Evolutionary conservation across 2,888 invertebrate species (phyloP), one percentile per base, ranked within the genome.

Genomic region (Hoplodrina ambigua): DNA sequence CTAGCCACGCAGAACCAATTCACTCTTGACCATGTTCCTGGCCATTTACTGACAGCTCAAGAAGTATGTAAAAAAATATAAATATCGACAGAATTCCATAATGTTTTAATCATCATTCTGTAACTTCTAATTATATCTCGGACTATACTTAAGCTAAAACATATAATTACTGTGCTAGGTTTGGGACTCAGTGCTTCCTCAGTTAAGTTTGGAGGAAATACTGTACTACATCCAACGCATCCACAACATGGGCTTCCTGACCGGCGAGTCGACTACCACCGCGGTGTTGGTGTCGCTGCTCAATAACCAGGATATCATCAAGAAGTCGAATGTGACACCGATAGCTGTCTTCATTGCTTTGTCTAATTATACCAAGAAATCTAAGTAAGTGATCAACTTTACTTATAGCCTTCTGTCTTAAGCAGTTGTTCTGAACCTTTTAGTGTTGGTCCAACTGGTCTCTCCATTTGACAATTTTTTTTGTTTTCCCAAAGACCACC

Each of bases 21-120:
- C 59, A 96, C 96, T 11, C 91, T 97, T 52, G 97, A 97, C 82
- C 97, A 97, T 89, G 96, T 98, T n/a, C 97, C 97, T 65, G 96
- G 97, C 8, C 96, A 96, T 85, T 91, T 97, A 73, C 92, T 97
- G 56, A 97, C 97, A 81, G 96, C 96, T 56, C 96, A 96, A 87
- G 96, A 96, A 87, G 97, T 97, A 91, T 90, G 95, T 87, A 46
- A 54, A 46, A 46, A 46, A 25, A 25, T 25, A 25, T 25, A 25
- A 37, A 37, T 8, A 37, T 37, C 8, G 0, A 41, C 11, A 4
- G 41, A 41, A 41, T 41, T 11, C 41, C 37, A 37, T 37, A 10
- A 10, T 37, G 10, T 37, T 41, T 41, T 11, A 41, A 13, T 41
- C 11, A 13, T 41, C 1, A 11, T 41, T 13, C 2, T 41, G 11